These are phyloP conservation scores for Busseola fusca DNA, from an alignment of 2,888 invertebrate genomes.

Conservation along the genomic window DNA sequence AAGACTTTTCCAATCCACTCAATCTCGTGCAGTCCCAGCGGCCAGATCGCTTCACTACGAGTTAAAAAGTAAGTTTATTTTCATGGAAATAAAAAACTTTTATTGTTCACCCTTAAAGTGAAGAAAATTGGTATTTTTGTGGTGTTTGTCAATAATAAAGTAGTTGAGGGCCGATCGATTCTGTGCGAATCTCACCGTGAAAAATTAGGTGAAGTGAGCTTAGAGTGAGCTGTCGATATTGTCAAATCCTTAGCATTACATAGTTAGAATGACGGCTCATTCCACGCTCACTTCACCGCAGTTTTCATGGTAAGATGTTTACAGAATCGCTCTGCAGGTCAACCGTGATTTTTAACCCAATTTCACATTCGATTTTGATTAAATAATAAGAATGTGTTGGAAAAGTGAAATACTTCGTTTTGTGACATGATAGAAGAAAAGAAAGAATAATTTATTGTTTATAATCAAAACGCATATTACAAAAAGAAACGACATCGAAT, in stretches of 20 bases:
- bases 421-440: not conserved
- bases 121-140: conserved; percentile 40
- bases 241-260: too few relatives aligned
- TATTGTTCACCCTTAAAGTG: conserved; percentile 37
- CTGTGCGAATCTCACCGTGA: too few relatives aligned
- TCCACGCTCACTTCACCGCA: too few relatives aligned
- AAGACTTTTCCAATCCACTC: conserved; percentile 33
- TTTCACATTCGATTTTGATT: not conserved
- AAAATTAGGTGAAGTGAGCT: too few relatives aligned
- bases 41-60: conserved; percentile 33
- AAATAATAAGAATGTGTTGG: not conserved
- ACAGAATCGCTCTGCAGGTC: not conserved
- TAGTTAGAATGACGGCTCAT: too few relatives aligned
- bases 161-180: not conserved
- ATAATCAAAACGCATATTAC: not conserved
- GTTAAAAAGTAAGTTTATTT: conserved; percentile 42
- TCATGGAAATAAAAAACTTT: conserved; percentile 52
- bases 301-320: too few relatives aligned
- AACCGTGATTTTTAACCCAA: conserved; percentile 14
- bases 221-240: too few relatives aligned
- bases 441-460: not conserved
- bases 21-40: conserved; percentile 34
- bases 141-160: conserved; percentile 35
- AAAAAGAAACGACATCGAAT: not conserved
- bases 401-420: not conserved